A percentile compares a stretch with the other conserved stretches of the same genome.
Evolutionary conservation across 2,797 vertebrate genomes (phyloP).

Genomic region (Percopsis omiscomaycus): DNA sequence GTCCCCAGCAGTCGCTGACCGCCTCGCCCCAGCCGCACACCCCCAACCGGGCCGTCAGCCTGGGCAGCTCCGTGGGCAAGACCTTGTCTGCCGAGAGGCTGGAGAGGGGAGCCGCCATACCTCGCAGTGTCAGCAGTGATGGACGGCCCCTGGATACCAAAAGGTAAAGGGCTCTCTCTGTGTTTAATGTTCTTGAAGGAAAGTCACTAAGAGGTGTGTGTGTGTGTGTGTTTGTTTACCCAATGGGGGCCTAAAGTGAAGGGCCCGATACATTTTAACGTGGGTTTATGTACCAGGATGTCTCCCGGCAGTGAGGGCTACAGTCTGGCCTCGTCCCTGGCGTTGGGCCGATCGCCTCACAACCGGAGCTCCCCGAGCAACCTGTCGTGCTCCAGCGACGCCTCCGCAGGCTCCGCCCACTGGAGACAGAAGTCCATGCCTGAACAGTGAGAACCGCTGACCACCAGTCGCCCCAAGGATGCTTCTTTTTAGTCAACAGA

Average conservation of each 20-base stretch:
- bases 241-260: too few species aligned
- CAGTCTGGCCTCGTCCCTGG: constrained; percentile 89
- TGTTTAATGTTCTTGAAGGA: neutral
- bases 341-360: constrained; percentile 88
- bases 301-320: constrained; percentile 94
- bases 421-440: constrained; percentile 98
- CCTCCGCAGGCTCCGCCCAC: constrained; percentile 85
- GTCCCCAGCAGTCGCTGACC: constrained; percentile 81
- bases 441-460: constrained; percentile 85
- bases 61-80: constrained; percentile 86
- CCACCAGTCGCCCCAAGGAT: neutral
- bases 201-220: constrained; percentile 16
- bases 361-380: constrained; percentile 96
- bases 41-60: constrained; percentile 85
- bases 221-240: neutral
- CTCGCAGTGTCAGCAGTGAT: constrained; percentile 97
- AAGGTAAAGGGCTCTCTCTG: neutral
- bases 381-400: constrained; percentile 93
- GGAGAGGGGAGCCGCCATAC: constrained; percentile 88
- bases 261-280: constrained; percentile 2
- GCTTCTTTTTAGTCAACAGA: neutral
- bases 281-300: constrained; percentile 76
- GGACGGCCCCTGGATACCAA: constrained; percentile 86
- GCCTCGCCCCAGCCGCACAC: constrained; percentile 86
- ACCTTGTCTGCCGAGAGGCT: constrained; percentile 84